Evolutionary conservation across 1,140 invertebrate genomes (phyloP).

Genomic region (Venturia canescens): DNA sequence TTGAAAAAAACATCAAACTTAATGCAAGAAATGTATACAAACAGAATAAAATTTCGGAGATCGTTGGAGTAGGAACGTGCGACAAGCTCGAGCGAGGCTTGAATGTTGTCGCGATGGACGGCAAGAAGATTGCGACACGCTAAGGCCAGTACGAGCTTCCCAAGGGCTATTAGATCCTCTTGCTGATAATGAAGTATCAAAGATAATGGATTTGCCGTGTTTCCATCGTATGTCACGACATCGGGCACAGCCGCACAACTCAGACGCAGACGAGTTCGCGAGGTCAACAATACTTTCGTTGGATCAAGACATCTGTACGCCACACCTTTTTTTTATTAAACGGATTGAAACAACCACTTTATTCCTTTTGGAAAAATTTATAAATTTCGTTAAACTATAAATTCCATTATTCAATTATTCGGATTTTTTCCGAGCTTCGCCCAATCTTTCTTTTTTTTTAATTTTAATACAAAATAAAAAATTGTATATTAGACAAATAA

Average conservation of each 20-base stretch:
- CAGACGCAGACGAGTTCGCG: constrained; percentile 83
- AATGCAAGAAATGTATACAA: constrained; percentile 72
- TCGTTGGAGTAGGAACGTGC: constrained; percentile 93
- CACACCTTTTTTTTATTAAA: constrained; percentile 73
- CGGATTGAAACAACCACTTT: no score
- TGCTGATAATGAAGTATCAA: constrained; percentile 90
- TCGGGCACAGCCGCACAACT: constrained; percentile 91
- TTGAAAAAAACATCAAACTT: background rate
- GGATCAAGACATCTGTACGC: constrained; percentile 90
- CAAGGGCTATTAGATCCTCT: constrained; percentile 94
- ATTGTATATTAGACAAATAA: no score
- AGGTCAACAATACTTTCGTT: constrained; percentile 92
- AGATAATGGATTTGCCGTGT: constrained; percentile 80
- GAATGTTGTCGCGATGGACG: constrained; percentile 90
- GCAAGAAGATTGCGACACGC: constrained; percentile 94
- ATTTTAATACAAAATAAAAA: no score
- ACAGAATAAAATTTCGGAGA: constrained; percentile 96
- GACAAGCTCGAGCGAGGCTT: constrained; percentile 92
- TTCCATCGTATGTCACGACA: constrained; percentile 88
- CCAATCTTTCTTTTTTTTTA: no score
- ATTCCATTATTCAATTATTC: no score
- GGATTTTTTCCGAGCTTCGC: no score
- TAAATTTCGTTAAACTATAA: no score
- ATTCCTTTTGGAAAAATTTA: no score
- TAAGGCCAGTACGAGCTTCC: constrained; percentile 93